Evolutionary conservation across 2,888 invertebrate species (phyloP), one percentile per base, ranked within the genome.

Genomic region (Rhagonycha lutea): DNA sequence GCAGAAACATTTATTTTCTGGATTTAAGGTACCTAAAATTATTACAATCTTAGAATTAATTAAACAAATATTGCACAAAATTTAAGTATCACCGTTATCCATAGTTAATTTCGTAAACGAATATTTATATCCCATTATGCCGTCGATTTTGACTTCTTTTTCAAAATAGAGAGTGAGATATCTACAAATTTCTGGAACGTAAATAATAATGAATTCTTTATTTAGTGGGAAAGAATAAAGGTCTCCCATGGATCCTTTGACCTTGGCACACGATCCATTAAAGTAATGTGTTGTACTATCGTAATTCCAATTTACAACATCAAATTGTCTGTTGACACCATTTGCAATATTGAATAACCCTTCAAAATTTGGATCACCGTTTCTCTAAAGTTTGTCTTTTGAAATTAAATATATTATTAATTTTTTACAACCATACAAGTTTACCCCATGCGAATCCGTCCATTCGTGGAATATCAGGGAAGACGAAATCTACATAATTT

Each of bases 371-470:
- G 18, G 18, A 18, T 18, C 2, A 2, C 2, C 18, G 2, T 18
- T 18, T 2, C 18, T 18, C 18, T 18, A 88, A 89, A 62, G 11
- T 47, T 47, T 12, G 60, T 47, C 1, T 18, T 18, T 18, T 18
- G 2, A 18, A 18, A 18, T 18, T 18, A 18, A 18, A 18, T 18
- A 2, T 18, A 18, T 18, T 18, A 2, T 18, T 18, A 2, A 18
- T 18, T 18, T 18, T 18, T 18, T 18, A 2, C 18, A 18, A 18
- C 2, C 83, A 84, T 87, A 92, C 92, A 83, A 88, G 89, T 81
- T 95, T 96, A 87, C 97, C 96, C 92, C 96, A 94, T 9, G 95
- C 97, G 85, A 97, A 96, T 83, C 90, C 91, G 83, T 96, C 96
- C 77, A 92, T 92, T 0, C 91, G 91, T 0, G 90, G 89, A 9